A percentile compares a stretch with the other conserved stretches of the same genome.
Conservation (phyloP, 2,888 invertebrate genomes). For the Aethes cnicana region DNA sequence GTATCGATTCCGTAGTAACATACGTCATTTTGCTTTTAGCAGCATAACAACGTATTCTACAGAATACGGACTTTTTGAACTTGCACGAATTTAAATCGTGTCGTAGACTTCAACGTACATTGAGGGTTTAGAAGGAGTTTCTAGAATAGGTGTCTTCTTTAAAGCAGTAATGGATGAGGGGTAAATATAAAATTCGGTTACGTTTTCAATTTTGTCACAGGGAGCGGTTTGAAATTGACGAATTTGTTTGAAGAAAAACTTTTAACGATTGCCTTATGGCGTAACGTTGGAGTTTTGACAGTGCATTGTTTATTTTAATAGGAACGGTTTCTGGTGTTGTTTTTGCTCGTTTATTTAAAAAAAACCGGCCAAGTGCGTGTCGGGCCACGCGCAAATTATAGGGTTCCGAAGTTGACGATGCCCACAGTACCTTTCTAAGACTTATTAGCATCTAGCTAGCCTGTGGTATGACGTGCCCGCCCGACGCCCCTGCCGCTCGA, state of each 20-base stretch:
- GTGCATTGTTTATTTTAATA: not conserved
- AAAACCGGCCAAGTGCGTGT: no score
- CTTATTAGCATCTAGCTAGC: no score
- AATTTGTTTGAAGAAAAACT: constrained; percentile 11
- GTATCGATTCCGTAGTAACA: no score
- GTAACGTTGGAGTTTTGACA: constrained; percentile 1
- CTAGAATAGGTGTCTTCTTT: no score
- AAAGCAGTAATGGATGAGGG: not conserved
- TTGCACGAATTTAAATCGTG: not conserved
- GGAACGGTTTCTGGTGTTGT: no score
- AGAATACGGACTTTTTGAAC: constrained; percentile 14
- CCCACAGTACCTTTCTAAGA: no score
- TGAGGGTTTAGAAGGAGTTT: not conserved
- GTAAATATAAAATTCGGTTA: not conserved
- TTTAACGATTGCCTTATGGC: constrained; percentile 20
- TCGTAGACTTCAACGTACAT: not conserved
- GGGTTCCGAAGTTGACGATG: no score
- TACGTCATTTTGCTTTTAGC: no score
- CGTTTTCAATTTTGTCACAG: not conserved
- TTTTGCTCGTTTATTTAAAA: no score
- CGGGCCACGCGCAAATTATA: no score
- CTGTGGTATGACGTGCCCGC: no score
- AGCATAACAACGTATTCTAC: constrained; percentile 17
- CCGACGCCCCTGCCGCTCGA: no score
- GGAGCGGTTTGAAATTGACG: constrained; percentile 19